Evolutionary conservation across 2,113 vertebrate species (phyloP), one percentile per base, ranked within the genome.

Genomic region (Heloderma charlesbogerti): DNA sequence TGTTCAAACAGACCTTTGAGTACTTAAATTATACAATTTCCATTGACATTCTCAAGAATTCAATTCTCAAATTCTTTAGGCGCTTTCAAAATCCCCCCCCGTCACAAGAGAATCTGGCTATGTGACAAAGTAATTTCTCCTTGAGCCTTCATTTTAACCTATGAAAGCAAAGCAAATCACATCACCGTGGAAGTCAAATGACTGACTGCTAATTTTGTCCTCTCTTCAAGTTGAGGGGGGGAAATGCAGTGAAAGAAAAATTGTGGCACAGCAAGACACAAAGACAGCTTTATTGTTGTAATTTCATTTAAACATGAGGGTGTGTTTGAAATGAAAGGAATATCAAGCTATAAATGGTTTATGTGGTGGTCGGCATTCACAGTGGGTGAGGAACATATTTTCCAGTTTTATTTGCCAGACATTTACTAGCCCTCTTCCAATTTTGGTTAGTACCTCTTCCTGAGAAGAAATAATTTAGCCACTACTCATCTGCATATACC

Each of bases 101-200:
- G 40, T 34, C 74, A 63, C 74, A 74, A n/a, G 86, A 84, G 72
- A 90, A 90, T 79, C 57, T 54, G 83, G 89, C 83, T 69, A 86
- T 54, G 43, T 79, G 43, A 86, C 60, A 90, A 90, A 79, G 60
- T 78, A 86, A 69, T 86, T 79, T 85, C 31, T 22, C 82, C 34
- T 37, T 25, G 8, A 69, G 34, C 60, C 34, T 78, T 86, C 40
- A 57, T 86, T 90, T 79, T 86, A 40, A 69, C 31, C 37, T 78
- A 90, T 71, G 84, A 90, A 90, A 86, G 60, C 57, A 78, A 40
- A 75, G n/a, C 74, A 79, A 69, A 86, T 79, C 74, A 79, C n/a
- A 79, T 78, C 74, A 90, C 82, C 40, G 22, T 90, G 81, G 34
- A 79, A 67, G 45, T 69, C 60, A 86, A 57, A 67, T 22, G 63